Evolutionary conservation across 2,113 vertebrate genomes (phyloP).

Genomic region (Xiphias gladius): DNA sequence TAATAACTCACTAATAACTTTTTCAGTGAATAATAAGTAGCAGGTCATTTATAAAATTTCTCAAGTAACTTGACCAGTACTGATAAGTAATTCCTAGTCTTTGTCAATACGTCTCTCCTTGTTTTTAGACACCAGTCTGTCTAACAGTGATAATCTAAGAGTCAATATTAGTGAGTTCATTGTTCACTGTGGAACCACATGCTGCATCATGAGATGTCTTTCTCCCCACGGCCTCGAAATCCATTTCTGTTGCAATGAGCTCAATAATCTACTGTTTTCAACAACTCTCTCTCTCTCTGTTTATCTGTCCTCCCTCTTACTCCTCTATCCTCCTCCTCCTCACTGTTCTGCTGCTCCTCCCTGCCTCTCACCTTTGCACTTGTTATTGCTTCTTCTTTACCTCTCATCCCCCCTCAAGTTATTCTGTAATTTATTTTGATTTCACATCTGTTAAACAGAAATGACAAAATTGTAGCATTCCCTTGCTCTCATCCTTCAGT

Average conservation of each 20-base stretch:
- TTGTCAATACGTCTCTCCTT: neutral
- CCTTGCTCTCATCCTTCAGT: neutral
- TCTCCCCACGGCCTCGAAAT: conserved; percentile 7
- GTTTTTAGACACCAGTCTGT: conserved; percentile 2
- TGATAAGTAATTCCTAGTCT: neutral
- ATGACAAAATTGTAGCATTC: neutral
- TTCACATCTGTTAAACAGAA: neutral
- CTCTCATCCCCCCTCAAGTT: neutral
- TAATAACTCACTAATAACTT: neutral
- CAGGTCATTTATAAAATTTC: neutral
- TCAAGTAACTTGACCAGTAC: neutral
- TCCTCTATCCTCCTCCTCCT: conserved; percentile 2
- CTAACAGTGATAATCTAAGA: neutral
- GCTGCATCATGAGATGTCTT: conserved; percentile 65
- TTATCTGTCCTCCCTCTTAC: conserved; percentile 14
- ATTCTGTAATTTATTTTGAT: neutral
- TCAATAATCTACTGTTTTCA: conserved; percentile 23
- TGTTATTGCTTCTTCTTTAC: neutral
- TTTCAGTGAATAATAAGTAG: neutral
- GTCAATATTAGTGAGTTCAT: conserved; percentile 40
- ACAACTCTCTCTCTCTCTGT: conserved; percentile 8
- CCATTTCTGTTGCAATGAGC: neutral
- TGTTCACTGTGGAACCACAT: conserved; percentile 58
- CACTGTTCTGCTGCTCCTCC: neutral
- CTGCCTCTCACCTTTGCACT: conserved; percentile 2